Conservation (phyloP, 2,797 vertebrate genomes). For the Hafferia zeledoni region DNA sequence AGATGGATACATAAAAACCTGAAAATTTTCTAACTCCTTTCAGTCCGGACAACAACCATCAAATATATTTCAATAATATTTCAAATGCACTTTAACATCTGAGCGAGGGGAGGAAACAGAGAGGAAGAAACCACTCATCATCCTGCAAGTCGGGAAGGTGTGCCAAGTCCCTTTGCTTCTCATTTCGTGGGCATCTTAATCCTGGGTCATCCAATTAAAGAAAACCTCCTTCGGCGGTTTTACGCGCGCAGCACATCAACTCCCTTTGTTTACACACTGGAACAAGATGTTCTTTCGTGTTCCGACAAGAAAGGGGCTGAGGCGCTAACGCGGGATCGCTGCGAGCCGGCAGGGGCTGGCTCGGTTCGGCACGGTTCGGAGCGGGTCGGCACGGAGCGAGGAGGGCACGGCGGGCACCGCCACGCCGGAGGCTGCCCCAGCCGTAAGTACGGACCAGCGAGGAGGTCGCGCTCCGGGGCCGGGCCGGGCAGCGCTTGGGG, state of each 20-base stretch:
- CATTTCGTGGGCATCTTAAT: background rate
- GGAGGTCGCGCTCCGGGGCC: background rate
- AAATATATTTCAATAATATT: background rate
- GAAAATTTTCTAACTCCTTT: background rate
- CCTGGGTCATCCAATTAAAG: slow-evolving; percentile 6
- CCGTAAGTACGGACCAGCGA: background rate
- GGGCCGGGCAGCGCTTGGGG: background rate
- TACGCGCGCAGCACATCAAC: background rate
- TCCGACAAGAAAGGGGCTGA: background rate
- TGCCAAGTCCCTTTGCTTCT: background rate
- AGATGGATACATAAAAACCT: background rate
- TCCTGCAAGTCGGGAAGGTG: background rate
- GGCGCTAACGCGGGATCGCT: background rate
- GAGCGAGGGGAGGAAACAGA: background rate
- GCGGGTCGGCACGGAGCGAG: background rate
- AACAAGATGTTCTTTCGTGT: slow-evolving; percentile 13
- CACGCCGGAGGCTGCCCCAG: background rate
- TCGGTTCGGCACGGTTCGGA: rapidly evolving
- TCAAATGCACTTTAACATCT: background rate
- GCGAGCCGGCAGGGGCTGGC: background rate
- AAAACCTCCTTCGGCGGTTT: background rate
- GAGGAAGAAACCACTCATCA: background rate
- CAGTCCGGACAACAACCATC: background rate
- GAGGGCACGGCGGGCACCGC: background rate
- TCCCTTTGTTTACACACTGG: slow-evolving; percentile 50